Conservation (phyloP, 2,113 vertebrate genomes). For the Sialia sialis region DNA sequence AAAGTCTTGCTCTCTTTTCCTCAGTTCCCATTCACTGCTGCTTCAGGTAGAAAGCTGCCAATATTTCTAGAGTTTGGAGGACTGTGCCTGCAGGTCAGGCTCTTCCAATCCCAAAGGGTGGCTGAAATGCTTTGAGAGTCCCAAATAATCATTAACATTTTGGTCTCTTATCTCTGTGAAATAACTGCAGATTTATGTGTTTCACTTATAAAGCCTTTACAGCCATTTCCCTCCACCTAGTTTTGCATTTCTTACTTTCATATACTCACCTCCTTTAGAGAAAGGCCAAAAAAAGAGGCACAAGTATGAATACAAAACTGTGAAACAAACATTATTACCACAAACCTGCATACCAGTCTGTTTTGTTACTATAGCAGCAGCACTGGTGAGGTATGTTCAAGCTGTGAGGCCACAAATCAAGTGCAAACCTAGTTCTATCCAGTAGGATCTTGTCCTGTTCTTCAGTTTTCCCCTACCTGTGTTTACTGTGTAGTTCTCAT, state of each 20-base stretch:
- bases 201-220: background rate
- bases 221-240: background rate
- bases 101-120: background rate
- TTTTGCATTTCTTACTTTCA: constrained; percentile 10
- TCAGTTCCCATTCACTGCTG: background rate
- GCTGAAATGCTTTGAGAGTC: background rate
- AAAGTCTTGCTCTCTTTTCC: background rate
- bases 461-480: background rate
- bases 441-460: background rate
- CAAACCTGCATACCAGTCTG: constrained; percentile 21
- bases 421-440: constrained; percentile 9
- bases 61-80: background rate
- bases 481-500: constrained; percentile 7
- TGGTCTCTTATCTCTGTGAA: background rate
- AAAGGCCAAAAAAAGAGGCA: background rate
- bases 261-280: background rate
- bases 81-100: background rate
- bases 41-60: background rate
- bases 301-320: background rate
- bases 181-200: background rate
- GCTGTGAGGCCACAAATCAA: constrained; percentile 44
- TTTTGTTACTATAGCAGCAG: constrained; percentile 60
- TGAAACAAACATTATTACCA: constrained; percentile 9
- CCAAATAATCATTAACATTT: background rate
- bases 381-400: constrained; percentile 13